A percentile compares a stretch with the other conserved stretches of the same genome.
These are phyloP conservation scores for Onychomys leucogaster DNA, from an alignment of 2,797 vertebrate species.

Conservation along the genomic window DNA sequence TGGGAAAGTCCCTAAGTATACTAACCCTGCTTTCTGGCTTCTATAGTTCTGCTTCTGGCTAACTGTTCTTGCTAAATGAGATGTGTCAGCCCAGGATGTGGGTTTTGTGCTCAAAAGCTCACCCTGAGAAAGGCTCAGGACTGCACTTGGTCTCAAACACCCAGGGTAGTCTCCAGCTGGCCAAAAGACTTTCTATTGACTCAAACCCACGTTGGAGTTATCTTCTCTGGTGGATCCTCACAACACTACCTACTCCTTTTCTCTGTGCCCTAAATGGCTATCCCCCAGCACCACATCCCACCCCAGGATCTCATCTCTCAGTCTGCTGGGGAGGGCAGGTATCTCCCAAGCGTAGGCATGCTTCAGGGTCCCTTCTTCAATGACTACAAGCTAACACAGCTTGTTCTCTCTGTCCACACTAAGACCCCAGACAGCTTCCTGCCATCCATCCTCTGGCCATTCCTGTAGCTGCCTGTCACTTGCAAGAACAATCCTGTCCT, in stretches of 20 bases:
- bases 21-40: background rate
- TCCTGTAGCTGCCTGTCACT: background rate
- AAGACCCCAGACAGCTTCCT: background rate
- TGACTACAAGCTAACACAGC: background rate
- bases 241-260: background rate
- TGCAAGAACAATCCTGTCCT: background rate
- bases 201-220: background rate
- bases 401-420: background rate
- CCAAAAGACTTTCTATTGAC: background rate
- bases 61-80: background rate
- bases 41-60: background rate
- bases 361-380: background rate
- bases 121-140: background rate
- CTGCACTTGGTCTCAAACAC: background rate
- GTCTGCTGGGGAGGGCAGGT: background rate
- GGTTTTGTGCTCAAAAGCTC: background rate
- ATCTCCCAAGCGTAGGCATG: background rate
- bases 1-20: background rate
- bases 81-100: background rate
- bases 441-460: background rate
- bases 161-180: background rate
- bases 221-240: background rate
- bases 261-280: background rate
- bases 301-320: background rate
- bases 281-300: background rate